phyloP scores from a whole-genome alignment of 2,888 invertebrate genomes.

The Dioctria rufipes region DNA sequence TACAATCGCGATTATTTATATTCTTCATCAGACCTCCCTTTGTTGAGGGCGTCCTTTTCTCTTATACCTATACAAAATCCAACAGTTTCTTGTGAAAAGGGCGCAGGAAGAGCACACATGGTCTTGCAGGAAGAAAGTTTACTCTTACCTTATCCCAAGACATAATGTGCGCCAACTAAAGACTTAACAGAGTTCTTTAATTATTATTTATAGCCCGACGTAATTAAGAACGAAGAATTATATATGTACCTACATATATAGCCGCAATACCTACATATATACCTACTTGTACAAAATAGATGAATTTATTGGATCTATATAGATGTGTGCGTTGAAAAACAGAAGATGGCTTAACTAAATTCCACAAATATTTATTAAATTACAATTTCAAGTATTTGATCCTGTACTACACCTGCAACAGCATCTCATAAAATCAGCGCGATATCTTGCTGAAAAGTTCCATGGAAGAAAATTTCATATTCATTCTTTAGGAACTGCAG shows the following conservation, averaged over 20 bases:
- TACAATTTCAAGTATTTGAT: slow-evolving; percentile 31
- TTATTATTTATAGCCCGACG: slow-evolving; percentile 62
- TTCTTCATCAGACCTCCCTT: slow-evolving; percentile 53
- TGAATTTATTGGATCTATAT: slow-evolving; percentile 7
- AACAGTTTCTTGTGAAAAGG: background rate
- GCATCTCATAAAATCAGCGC: slow-evolving; percentile 7
- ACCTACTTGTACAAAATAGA: slow-evolving; percentile 5
- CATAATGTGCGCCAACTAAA: slow-evolving; percentile 58
- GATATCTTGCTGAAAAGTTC: background rate
- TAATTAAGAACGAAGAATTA: slow-evolving; percentile 61
- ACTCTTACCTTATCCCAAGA: slow-evolving; percentile 58
- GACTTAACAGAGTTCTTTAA: slow-evolving; percentile 63
- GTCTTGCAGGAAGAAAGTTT: slow-evolving; percentile 59
- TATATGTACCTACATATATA: background rate
- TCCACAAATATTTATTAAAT: slow-evolving; percentile 27
- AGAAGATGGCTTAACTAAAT: slow-evolving; percentile 8
- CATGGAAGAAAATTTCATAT: too few species aligned
- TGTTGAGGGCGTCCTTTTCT: slow-evolving; percentile 48
- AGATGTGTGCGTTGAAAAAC: background rate
- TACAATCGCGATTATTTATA: slow-evolving; percentile 56
- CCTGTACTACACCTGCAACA: slow-evolving; percentile 11
- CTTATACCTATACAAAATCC: slow-evolving; percentile 37
- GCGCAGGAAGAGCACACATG: slow-evolving; percentile 55
- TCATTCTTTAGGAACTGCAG: too few species aligned
- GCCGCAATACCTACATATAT: too few species aligned